Conservation (phyloP, 2,113 vertebrate genomes). For the Pituophis catenifer region DNA sequence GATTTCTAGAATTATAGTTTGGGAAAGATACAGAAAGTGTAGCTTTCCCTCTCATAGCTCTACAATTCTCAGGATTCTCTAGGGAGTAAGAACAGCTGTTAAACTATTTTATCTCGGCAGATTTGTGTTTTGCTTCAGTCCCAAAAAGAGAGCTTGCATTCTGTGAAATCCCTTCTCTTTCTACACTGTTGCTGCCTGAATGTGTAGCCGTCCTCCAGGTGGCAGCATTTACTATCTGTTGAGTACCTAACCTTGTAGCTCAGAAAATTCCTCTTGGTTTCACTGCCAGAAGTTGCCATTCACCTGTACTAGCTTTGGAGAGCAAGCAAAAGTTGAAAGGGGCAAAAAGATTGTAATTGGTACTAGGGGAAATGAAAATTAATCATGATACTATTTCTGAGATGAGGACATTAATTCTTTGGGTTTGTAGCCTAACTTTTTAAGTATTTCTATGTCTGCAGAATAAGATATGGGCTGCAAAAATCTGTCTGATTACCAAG, state of each 20-base stretch:
- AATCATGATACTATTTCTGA: not conserved
- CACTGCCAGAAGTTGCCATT: not conserved
- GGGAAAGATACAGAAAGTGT: not conserved
- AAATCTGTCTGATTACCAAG: not conserved
- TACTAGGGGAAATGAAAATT: not conserved
- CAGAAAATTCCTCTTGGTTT: not conserved
- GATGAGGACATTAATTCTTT: not conserved
- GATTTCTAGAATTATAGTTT: not conserved
- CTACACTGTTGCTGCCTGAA: not conserved
- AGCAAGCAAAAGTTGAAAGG: not conserved
- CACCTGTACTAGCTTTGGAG: not conserved
- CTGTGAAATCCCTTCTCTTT: not conserved
- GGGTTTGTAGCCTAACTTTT: not conserved
- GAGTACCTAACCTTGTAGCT: not conserved
- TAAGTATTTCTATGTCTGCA: not conserved
- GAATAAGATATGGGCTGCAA: not conserved
- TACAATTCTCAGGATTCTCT: not conserved
- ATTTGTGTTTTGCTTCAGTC: not conserved
- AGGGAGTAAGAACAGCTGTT: not conserved
- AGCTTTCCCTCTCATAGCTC: not conserved
- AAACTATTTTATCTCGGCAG: not conserved
- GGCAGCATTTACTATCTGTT: slow-evolving; percentile 43
- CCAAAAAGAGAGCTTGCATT: not conserved
- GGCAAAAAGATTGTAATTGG: not conserved
- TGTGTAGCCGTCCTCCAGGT: slow-evolving; percentile 34